Base-by-base conservation (phyloP, 2,113 vertebrate genomes). In the Phasianus colchicus region DNA sequence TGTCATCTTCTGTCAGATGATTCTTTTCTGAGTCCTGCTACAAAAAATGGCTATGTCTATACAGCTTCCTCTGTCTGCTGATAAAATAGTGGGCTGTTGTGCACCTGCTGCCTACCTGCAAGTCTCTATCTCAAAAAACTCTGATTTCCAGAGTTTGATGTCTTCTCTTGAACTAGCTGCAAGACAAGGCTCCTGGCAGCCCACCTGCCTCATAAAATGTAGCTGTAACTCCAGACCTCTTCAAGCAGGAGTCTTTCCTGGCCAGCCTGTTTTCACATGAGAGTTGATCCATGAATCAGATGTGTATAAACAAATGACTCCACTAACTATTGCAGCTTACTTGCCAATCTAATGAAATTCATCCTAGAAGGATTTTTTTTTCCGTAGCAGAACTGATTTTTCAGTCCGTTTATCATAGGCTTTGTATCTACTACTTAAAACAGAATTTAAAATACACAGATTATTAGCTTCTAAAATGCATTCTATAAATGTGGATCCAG, bases 381-480 rank as follows among this genome's bases (percentile, higher is more conserved):
- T 29, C 29, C 47, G 79, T 30, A 65, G 32, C 24, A 25, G 48
- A 69, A 82, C 22, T 0, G 1, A 61, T 69, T 90, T 79, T 93
- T 91, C 63, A 76, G 54, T 72, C 63, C 61, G 29, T 67, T 93
- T 72, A 61, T 72, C 54, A 85, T 15, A 54, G 69, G 30, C 20
- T 73, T 78, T 89, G 27, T 9, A 61, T 76, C 66, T 85, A 21
- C 40, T 52, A 14, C 89, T 92, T 87, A 64, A 69, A 87, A 52
- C 29, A 70, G 48, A 79, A 89, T 69, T 83, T 80, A 70, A 83
- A 45, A 9, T 66, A 27, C 32, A 12, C 3, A 5, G 13, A 24
- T 58, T 90, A 77, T 66, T 83, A 79, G 24, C 45, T 89, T 91
- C 47, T 80, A 63, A 87, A 94, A 83, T 54, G 15, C 3, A 4